Conservation (phyloP, 2,113 vertebrate species). For the Lepisosteus oculatus region DNA sequence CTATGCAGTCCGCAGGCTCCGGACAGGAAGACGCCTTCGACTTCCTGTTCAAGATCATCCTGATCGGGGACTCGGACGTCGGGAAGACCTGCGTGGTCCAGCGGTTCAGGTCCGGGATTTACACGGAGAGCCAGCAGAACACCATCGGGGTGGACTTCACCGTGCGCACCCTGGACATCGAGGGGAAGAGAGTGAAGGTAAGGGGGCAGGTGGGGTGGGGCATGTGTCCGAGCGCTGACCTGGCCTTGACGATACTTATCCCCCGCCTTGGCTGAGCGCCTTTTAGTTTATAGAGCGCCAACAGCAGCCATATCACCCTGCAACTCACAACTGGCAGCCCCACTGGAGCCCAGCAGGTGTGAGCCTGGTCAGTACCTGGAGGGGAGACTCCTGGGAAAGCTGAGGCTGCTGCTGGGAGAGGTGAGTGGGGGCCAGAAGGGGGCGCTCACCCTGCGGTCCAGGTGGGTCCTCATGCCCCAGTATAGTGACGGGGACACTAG, state of each 20-base stretch:
- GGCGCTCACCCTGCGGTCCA: no score
- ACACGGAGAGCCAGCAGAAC: constrained; percentile 82
- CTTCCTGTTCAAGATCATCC: constrained; percentile 92
- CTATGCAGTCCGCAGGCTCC: constrained; percentile 68
- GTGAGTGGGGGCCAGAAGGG: no score
- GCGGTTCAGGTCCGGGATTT: constrained; percentile 85
- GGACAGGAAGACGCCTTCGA: constrained; percentile 79
- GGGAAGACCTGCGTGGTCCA: constrained; percentile 94
- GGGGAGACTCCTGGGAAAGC: no score
- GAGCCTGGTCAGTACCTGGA: no score
- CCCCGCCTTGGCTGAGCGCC: neutral
- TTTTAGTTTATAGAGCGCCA: neutral
- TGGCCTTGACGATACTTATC: neutral
- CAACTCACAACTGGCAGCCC: no score
- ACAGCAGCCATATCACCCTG: no score
- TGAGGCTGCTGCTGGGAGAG: no score
- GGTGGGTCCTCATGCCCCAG: no score
- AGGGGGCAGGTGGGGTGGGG: constrained; percentile 9
- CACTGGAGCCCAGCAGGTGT: no score
- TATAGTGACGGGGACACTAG: no score
- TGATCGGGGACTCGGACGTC: constrained; percentile 91
- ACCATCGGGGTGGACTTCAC: constrained; percentile 96
- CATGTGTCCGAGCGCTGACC: no score
- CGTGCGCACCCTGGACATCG: constrained; percentile 81
- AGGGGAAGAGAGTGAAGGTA: constrained; percentile 92